Conservation (phyloP, 2,113 vertebrate genomes). For the Grallaria varia region DNA sequence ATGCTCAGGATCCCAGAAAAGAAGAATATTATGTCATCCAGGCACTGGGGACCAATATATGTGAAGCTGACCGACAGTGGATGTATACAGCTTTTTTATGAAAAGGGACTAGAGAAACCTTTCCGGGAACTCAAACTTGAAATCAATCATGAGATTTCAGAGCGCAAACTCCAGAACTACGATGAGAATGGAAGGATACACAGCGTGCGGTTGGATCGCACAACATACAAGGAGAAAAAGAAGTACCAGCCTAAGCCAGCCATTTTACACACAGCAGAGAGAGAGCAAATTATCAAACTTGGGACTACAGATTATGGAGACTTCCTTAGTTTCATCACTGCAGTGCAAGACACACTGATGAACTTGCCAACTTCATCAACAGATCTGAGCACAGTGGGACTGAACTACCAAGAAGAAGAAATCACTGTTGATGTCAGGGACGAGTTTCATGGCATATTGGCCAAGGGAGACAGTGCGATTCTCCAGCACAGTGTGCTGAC, state of each 20-base stretch:
- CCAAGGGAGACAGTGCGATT: constrained; percentile 77
- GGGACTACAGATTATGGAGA: constrained; percentile 84
- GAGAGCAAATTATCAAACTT: constrained; percentile 85
- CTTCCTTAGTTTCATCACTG: constrained; percentile 82
- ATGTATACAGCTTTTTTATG: constrained; percentile 84
- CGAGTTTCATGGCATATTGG: constrained; percentile 81
- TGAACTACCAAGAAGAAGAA: constrained; percentile 85
- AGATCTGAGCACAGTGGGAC: constrained; percentile 75
- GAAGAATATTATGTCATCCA: constrained; percentile 94
- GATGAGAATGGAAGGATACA: constrained; percentile 87
- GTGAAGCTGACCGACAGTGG: constrained; percentile 78
- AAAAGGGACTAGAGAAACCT: constrained; percentile 86
- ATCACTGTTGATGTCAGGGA: constrained; percentile 85
- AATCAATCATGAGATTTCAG: constrained; percentile 82
- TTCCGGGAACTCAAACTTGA: constrained; percentile 85
- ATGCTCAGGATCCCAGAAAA: constrained; percentile 92
- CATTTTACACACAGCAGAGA: constrained; percentile 78
- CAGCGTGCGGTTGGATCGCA: constrained; percentile 82
- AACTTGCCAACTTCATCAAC: constrained; percentile 70
- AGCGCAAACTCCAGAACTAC: constrained; percentile 85
- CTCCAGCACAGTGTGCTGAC: constrained; percentile 82
- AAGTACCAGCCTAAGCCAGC: constrained; percentile 86
- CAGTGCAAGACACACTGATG: constrained; percentile 80
- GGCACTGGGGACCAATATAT: constrained; percentile 91
- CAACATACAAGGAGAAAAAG: constrained; percentile 85